Evolutionary conservation across 2,113 vertebrate species (phyloP).

Genomic region (Colossoma macropomum): DNA sequence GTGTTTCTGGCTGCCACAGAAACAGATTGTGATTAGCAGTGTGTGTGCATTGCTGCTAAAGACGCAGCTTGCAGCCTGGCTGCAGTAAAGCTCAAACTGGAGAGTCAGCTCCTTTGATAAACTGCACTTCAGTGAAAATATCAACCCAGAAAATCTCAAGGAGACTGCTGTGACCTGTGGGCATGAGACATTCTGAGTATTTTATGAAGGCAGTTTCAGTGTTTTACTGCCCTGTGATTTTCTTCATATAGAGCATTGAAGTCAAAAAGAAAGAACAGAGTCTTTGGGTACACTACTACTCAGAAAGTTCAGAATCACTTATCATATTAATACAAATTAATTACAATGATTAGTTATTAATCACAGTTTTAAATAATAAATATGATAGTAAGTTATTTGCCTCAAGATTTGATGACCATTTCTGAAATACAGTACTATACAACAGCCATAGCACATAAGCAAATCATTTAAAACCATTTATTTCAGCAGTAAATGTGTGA

Average conservation of each 20-base stretch:
- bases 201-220: background rate
- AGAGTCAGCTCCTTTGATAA: background rate
- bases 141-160: background rate
- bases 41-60: conserved; percentile 1
- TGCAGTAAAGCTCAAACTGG: background rate
- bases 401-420: too few relatives aligned
- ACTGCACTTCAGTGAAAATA: background rate
- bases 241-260: background rate
- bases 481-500: too few relatives aligned
- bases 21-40: conserved; percentile 40
- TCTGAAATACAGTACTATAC: too few relatives aligned
- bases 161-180: background rate
- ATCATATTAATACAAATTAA: too few relatives aligned
- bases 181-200: background rate
- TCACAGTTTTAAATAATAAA: too few relatives aligned
- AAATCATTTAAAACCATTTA: too few relatives aligned
- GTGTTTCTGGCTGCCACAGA: conserved; percentile 11
- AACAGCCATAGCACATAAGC: too few relatives aligned
- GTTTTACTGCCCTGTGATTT: background rate
- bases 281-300: too few relatives aligned
- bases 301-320: too few relatives aligned
- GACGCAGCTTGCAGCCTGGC: conserved; percentile 26
- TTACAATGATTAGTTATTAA: too few relatives aligned
- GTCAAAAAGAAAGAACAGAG: background rate
- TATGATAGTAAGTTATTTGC: too few relatives aligned